Evolutionary conservation across 1,140 invertebrate genomes (phyloP).

Genomic region (Radopholus similis): DNA sequence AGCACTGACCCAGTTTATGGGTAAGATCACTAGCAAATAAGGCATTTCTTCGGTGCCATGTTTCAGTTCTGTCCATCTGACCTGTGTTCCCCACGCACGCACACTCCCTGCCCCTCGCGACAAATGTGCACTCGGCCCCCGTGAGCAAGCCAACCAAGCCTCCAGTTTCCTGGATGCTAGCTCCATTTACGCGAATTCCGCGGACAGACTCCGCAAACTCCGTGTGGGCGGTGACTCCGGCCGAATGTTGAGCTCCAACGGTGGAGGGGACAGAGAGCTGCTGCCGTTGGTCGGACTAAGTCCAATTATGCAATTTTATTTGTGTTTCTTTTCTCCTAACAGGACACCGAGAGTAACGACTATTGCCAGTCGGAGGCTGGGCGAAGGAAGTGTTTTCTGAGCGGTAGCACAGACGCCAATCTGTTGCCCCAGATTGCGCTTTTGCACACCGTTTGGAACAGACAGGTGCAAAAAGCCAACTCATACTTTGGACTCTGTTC

Average conservation of each 20-base stretch:
- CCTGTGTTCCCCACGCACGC: constrained; percentile 49
- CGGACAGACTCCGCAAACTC: constrained; percentile 18
- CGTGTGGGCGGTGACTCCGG: constrained; percentile 14
- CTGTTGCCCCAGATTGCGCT: constrained; percentile 81
- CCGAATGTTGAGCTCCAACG: constrained; percentile 20
- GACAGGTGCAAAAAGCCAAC: constrained; percentile 68
- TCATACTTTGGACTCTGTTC: constrained; percentile 38
- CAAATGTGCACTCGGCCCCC: constrained; percentile 67
- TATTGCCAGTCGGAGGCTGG: constrained; percentile 36
- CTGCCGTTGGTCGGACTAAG: constrained; percentile 2
- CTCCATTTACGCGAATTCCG: constrained; percentile 71
- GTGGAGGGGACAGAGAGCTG: constrained; percentile 11
- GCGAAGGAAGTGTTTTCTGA: constrained; percentile 45
- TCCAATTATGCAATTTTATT: not conserved
- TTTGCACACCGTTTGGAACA: constrained; percentile 78
- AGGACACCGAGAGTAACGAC: constrained; percentile 23
- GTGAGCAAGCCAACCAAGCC: constrained; percentile 89
- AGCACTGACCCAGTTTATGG: constrained; percentile 41
- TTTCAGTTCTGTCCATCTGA: constrained; percentile 15
- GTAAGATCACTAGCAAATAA: not conserved
- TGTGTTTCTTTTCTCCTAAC: not conserved
- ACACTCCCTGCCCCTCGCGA: constrained; percentile 48
- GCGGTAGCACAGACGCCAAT: constrained; percentile 73
- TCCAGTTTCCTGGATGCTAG: constrained; percentile 82
- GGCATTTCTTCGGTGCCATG: not conserved